phyloP scores from a whole-genome alignment of 2,888 invertebrate genomes.

The Ametastegia equiseti region DNA sequence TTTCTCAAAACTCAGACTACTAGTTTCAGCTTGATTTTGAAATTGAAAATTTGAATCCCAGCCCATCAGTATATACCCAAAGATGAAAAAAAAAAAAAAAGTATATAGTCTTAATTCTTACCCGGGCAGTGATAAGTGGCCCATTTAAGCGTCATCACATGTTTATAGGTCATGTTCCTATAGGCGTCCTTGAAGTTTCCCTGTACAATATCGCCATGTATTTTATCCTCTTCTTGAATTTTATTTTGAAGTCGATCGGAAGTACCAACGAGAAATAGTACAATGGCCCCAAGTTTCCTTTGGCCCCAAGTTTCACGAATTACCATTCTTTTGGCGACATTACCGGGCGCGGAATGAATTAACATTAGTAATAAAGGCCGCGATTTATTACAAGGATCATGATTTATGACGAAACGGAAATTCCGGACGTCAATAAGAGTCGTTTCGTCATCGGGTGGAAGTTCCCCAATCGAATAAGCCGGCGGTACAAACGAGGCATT shows the following conservation, averaged over 20 bases:
- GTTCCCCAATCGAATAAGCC: slow-evolving; percentile 63
- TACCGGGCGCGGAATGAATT: slow-evolving; percentile 77
- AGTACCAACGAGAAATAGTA: slow-evolving; percentile 75
- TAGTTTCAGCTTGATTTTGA: too few species aligned
- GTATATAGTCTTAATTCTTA: slow-evolving; percentile 55
- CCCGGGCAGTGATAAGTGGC: slow-evolving; percentile 76
- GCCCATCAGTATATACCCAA: neutral
- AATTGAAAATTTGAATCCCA: too few species aligned
- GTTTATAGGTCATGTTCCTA: slow-evolving; percentile 79
- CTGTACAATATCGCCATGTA: slow-evolving; percentile 77
- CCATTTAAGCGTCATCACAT: slow-evolving; percentile 79
- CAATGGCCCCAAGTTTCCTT: slow-evolving; percentile 63
- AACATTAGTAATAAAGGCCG: slow-evolving; percentile 74
- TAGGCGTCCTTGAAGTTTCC: slow-evolving; percentile 78
- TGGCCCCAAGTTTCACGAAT: slow-evolving; percentile 77
- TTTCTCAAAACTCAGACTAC: too few species aligned
- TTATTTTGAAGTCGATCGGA: slow-evolving; percentile 66
- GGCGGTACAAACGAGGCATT: slow-evolving; percentile 59
- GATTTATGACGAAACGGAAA: slow-evolving; percentile 81
- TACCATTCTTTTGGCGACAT: slow-evolving; percentile 73
- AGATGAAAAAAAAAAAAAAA: neutral
- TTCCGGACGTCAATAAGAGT: slow-evolving; percentile 76
- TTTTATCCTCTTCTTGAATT: slow-evolving; percentile 71
- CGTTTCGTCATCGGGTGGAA: slow-evolving; percentile 68
- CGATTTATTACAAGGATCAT: slow-evolving; percentile 78